Evolutionary conservation across 2,113 vertebrate species (phyloP).

Genomic region (Neotragus pygmaeus): DNA sequence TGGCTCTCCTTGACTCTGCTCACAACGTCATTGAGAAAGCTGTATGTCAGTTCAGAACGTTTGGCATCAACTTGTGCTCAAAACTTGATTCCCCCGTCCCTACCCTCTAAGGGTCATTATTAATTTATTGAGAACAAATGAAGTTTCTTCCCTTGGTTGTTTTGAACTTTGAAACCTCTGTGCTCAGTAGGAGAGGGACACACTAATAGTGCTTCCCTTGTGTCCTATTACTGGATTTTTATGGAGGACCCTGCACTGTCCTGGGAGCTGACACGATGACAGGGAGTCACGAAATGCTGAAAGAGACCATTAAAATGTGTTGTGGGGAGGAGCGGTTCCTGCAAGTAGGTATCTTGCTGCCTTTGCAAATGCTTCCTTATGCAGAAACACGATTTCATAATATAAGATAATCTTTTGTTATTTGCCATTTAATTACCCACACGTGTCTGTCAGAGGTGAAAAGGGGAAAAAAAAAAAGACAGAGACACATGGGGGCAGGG

Average conservation of each 20-base stretch:
- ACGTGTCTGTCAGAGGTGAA: constrained; percentile 42
- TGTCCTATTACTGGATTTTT: constrained; percentile 88
- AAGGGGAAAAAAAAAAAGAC: not conserved
- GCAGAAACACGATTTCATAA: constrained; percentile 63
- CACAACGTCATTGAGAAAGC: constrained; percentile 44
- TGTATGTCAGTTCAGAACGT: not conserved
- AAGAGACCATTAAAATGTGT: constrained; percentile 86
- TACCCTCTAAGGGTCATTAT: constrained; percentile 76
- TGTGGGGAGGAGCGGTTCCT: constrained; percentile 75
- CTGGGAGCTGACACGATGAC: constrained; percentile 87
- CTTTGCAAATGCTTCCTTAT: constrained; percentile 70
- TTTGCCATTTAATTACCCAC: constrained; percentile 58
- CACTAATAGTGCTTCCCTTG: constrained; percentile 84
- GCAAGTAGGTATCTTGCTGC: constrained; percentile 73
- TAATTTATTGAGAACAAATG: constrained; percentile 86
- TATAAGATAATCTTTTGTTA: constrained; percentile 34
- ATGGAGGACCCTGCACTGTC: constrained; percentile 81
- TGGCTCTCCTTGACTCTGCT: constrained; percentile 46
- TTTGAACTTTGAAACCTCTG: constrained; percentile 85
- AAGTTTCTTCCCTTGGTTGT: constrained; percentile 83
- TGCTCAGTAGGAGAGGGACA: constrained; percentile 82
- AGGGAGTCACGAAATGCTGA: constrained; percentile 84
- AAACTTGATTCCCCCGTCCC: constrained; percentile 56
- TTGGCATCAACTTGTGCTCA: constrained; percentile 64
- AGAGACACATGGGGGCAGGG: not conserved